A percentile compares a stretch with the other conserved stretches of the same genome.
Conservation (phyloP, 2,113 vertebrate species). For the Syrmaticus mikado region DNA sequence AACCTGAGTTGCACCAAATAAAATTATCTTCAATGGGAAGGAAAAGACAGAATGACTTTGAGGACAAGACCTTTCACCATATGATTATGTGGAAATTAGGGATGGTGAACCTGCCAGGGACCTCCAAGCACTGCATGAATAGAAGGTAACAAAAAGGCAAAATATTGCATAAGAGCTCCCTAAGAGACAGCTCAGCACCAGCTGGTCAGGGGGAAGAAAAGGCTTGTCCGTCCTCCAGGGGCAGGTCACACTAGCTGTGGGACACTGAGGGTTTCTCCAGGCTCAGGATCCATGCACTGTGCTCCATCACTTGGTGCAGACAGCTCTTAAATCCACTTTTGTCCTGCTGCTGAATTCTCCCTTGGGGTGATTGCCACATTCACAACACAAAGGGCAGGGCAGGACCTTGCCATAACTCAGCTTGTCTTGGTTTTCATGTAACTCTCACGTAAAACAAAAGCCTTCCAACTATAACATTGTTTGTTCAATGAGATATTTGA, state of each 20-base stretch:
- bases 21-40: neutral
- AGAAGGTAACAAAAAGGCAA: neutral
- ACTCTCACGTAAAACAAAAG: neutral
- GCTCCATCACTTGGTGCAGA: neutral
- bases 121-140: neutral
- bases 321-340: slow-evolving; percentile 37
- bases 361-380: neutral
- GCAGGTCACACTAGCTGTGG: neutral
- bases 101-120: neutral
- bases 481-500: slow-evolving; percentile 30
- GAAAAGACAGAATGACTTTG: neutral
- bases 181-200: neutral
- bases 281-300: neutral
- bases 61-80: neutral
- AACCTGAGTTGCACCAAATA: neutral
- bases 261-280: neutral
- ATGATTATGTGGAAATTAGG: neutral
- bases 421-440: slow-evolving; percentile 33
- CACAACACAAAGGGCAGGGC: slow-evolving; percentile 31
- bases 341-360: slow-evolving; percentile 1
- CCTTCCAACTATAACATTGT: neutral
- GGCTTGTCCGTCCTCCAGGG: neutral
- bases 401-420: slow-evolving; percentile 42
- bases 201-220: neutral
- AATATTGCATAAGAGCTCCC: neutral